Conservation (phyloP, 2,888 invertebrate genomes). For the Andrena bucephala region DNA sequence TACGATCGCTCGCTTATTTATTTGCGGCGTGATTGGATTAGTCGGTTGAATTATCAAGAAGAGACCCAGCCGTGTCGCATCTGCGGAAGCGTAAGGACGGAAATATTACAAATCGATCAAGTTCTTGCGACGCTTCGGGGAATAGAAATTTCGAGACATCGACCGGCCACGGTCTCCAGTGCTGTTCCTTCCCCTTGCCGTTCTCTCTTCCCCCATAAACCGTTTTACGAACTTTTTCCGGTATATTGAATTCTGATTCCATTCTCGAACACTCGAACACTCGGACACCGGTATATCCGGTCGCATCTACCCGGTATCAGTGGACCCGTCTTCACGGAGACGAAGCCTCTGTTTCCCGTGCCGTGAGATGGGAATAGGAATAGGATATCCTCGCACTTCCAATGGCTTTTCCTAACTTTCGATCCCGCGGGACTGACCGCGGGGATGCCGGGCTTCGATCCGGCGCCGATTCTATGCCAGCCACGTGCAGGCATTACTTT, state of each 20-base stretch:
- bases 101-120: slow-evolving; percentile 32
- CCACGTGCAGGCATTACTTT: slow-evolving; percentile 7
- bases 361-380: slow-evolving; percentile 60
- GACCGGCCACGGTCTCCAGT: slow-evolving; percentile 9
- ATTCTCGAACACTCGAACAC: slow-evolving; percentile 61
- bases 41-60: not conserved
- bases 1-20: not conserved
- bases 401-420: slow-evolving; percentile 77
- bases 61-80: not conserved
- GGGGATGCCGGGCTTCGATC: slow-evolving; percentile 28
- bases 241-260: slow-evolving; percentile 78
- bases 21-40: not conserved
- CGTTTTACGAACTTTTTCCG: slow-evolving; percentile 66
- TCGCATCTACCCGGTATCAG: slow-evolving; percentile 73
- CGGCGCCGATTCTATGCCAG: slow-evolving; percentile 39
- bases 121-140: not conserved
- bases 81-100: not conserved
- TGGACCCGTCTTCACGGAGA: slow-evolving; percentile 59
- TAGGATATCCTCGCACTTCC: slow-evolving; percentile 69
- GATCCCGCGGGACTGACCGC: slow-evolving; percentile 72
- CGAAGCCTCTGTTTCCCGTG: slow-evolving; percentile 63
- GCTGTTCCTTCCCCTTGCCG: not conserved
- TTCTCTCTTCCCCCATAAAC: slow-evolving; percentile 41
- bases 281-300: slow-evolving; percentile 49
- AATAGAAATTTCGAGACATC: slow-evolving; percentile 49